Evolutionary conservation across 2,113 vertebrate species (phyloP), one percentile per base, ranked within the genome.

Genomic region (Vanacampus margaritifer): DNA sequence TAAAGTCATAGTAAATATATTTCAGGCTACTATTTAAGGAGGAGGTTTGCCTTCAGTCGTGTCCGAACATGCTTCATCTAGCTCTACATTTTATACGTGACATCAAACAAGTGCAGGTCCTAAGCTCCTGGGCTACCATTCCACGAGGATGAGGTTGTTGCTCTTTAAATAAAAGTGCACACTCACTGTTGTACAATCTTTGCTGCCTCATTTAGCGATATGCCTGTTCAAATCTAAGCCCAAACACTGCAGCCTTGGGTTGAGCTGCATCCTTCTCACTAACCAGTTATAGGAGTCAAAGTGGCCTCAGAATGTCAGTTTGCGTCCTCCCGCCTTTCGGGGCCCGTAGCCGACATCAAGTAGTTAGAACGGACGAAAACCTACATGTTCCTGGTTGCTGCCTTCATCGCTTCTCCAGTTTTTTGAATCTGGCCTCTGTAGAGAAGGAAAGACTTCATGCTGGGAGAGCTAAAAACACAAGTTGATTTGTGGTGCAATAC

Each of bases 351-450:
- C 19, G 16, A 62, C 63, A 57, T 67, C 76, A 67, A 66, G 66
- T 67, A 45, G 51, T 57, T 57, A 64, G 35, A 70, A 73, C 65
- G 64, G 69, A 68, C 66, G 57, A 66, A 54, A 72, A 79, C 64
- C 62, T 54, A 46, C 71, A 32, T 76, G 72, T 46, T 71, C 64
- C 32, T 72, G 54, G 6, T 64, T 68, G n/a, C 1, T 50, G 11
- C n/a, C 28, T 6, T 90, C 85, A 90, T 71, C 88, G 84, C 76
- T 90, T 90, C 78, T 90, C 89, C 75, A 90, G 81, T 67, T 90
- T 90, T 65, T 90, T 90, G 78, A 90, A 90, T 62, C 87, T 87
- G 59, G 89, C 89, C 26, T 90, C 89, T 90, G 71, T 19, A 65
- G 45, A 78, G 1, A 78, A 61, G 39, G 4, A 65, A 21, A 79